Evolutionary conservation across 2,797 vertebrate genomes (phyloP).

Genomic region (Phyllotis vaccarum): DNA sequence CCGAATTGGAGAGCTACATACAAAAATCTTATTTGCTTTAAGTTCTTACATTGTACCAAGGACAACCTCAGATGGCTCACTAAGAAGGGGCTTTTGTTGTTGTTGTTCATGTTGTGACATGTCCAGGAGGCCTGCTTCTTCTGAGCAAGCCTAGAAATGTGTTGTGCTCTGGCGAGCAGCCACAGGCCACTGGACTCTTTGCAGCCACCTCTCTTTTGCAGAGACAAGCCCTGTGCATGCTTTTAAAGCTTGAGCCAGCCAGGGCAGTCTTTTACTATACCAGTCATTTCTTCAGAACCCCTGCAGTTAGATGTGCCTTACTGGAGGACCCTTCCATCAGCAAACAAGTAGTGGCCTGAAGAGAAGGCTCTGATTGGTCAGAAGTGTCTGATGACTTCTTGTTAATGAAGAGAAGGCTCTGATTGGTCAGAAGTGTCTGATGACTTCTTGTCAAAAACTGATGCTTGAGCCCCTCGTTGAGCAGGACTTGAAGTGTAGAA

Average conservation of each 20-base stretch:
- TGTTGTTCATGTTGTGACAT: not conserved
- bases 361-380: constrained; percentile 3
- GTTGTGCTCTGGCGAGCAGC: not conserved
- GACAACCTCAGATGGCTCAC: not conserved
- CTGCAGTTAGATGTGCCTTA: not conserved
- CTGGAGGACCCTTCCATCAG: not conserved
- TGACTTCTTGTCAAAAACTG: not conserved
- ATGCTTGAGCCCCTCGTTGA: not conserved
- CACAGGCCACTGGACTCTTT: not conserved
- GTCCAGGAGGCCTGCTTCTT: not conserved
- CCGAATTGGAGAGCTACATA: not conserved
- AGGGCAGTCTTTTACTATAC: not conserved
- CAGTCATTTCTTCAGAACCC: not conserved
- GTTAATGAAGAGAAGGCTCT: too few relatives aligned
- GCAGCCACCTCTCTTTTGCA: not conserved
- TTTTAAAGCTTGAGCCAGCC: not conserved
- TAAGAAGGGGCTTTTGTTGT: not conserved
- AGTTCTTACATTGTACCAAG: not conserved
- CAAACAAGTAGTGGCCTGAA: constrained; percentile 3
- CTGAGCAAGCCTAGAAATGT: not conserved
- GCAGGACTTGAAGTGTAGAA: too few relatives aligned
- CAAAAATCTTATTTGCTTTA: not conserved
- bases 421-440: not conserved
- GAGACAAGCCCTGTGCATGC: not conserved
- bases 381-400: not conserved